Evolutionary conservation across 2,888 invertebrate genomes (phyloP).

Genomic region (Lasioglossum pauxillum): DNA sequence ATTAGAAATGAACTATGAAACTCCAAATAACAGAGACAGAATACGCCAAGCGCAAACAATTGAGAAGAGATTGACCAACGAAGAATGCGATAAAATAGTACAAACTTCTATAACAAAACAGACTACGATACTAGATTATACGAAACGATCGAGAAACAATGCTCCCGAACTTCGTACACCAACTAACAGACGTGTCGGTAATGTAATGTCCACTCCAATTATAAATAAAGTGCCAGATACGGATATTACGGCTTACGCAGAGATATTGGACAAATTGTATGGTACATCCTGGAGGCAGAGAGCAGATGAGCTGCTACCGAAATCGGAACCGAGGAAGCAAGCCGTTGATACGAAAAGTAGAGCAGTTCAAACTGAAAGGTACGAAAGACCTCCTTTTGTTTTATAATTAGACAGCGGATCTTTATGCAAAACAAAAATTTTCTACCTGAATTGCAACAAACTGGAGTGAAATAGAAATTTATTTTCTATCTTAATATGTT

Average conservation of each 20-base stretch:
- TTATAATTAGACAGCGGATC: neutral
- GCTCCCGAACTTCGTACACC: constrained; percentile 21
- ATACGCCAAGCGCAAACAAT: constrained; percentile 51
- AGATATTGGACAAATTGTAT: constrained; percentile 85
- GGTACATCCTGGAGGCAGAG: constrained; percentile 86
- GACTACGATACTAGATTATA: constrained; percentile 19
- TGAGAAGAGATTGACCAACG: constrained; percentile 28
- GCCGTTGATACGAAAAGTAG: constrained; percentile 59
- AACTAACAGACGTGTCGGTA: constrained; percentile 16
- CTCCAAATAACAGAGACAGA: constrained; percentile 82
- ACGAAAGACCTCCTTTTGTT: constrained; percentile 22
- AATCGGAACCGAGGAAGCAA: constrained; percentile 74
- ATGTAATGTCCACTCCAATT: neutral
- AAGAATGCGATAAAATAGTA: constrained; percentile 10
- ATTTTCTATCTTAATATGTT: too few relatives aligned
- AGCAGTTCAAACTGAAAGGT: constrained; percentile 79
- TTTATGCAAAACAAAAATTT: too few relatives aligned
- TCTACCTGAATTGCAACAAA: too few relatives aligned
- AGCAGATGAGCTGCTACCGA: constrained; percentile 70
- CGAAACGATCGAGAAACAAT: constrained; percentile 32
- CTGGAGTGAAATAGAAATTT: too few relatives aligned
- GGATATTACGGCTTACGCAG: constrained; percentile 75
- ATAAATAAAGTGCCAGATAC: constrained; percentile 36
- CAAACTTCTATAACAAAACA: neutral
- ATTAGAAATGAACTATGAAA: constrained; percentile 80